Conservation (phyloP, 2,797 vertebrate species). For the Tolypeutes matacus region DNA sequence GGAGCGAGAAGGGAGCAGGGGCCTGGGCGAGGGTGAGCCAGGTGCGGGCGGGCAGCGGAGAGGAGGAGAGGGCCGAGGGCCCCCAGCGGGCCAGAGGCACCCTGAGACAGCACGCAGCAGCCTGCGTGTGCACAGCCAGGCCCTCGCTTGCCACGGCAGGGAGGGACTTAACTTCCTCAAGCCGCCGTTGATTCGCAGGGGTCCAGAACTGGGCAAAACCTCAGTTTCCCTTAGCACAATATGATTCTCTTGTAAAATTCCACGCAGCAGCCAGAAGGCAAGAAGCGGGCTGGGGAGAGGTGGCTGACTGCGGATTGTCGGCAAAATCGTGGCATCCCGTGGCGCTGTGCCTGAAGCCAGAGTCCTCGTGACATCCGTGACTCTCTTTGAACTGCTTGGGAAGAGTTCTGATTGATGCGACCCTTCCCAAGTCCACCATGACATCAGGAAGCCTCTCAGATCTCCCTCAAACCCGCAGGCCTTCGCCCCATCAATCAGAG, state of each 20-base stretch:
- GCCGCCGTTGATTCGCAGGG: fast-evolving
- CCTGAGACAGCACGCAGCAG: too few relatives aligned
- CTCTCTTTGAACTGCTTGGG: slow-evolving; percentile 78
- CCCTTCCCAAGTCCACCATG: slow-evolving; percentile 64
- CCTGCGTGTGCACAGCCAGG: too few relatives aligned
- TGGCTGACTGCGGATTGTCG: background rate
- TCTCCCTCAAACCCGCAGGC: slow-evolving; percentile 64
- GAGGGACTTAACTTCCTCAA: background rate
- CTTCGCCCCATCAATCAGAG: slow-evolving; percentile 86
- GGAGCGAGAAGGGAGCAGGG: too few relatives aligned
- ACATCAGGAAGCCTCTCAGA: slow-evolving; percentile 64
- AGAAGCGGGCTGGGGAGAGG: fast-evolving
- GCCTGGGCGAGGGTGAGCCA: too few relatives aligned
- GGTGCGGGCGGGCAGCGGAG: too few relatives aligned
- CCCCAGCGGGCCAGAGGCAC: too few relatives aligned
- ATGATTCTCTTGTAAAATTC: background rate
- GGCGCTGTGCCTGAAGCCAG: slow-evolving; percentile 69
- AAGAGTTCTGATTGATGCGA: slow-evolving; percentile 52
- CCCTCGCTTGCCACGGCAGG: too few relatives aligned
- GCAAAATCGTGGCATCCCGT: slow-evolving; percentile 43
- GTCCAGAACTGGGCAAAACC: fast-evolving
- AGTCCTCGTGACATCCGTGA: slow-evolving; percentile 7
- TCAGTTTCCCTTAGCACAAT: fast-evolving
- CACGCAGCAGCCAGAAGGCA: fast-evolving
- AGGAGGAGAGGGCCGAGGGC: too few relatives aligned